Base-by-base conservation (phyloP, 2,113 vertebrate species). In the Gobius niger region DNA sequence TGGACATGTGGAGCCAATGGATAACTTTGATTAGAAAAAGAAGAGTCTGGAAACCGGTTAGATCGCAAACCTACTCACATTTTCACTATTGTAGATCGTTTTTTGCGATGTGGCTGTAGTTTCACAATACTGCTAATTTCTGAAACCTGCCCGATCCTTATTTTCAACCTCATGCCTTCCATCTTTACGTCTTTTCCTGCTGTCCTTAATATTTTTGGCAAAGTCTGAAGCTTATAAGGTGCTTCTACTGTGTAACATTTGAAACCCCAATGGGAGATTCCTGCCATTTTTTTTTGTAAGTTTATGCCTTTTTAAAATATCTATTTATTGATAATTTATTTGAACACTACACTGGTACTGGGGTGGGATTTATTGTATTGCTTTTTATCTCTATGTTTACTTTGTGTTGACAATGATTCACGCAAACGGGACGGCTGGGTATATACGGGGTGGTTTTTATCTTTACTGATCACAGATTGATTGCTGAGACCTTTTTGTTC, bases 241-340 rank as follows among this genome's bases (percentile, higher is more conserved):
- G 47, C 65, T 70, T 67, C 40, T 80, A n/a, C 63, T 10, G 41
- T 73, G 47, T 57, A 16, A 13, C 62, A 65, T 67, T 44, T 41
- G 24, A 52, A 67, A 51, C 66, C 9, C 60, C 57, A 50, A 66
- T 6, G 0, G 19, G 51, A 67, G 42, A 49, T 16, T 66, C 13
- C 77, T 53, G 51, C 42, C 65, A 74, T 64, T 74, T 19, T 57
- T 57, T 69, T 62, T 53, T 56, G 67, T 76, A 11, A 69, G 66
- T 13, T 44, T 63, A n/a, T 24, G 2, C 15, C 16, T 59, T 60
- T 63, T 65, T 79, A 67, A 73, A 18, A 76, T 66, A 75, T 85
- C 73, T 81, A 85, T 90, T 88, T 88, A 85, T 88, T 87, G 50
- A 76, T 90, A 83, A 89, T 84, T 88, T 91, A 90, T 90, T 88